These are phyloP conservation scores for Centropus unirufus DNA, from an alignment of 2,113 vertebrate genomes.

Conservation along the genomic window DNA sequence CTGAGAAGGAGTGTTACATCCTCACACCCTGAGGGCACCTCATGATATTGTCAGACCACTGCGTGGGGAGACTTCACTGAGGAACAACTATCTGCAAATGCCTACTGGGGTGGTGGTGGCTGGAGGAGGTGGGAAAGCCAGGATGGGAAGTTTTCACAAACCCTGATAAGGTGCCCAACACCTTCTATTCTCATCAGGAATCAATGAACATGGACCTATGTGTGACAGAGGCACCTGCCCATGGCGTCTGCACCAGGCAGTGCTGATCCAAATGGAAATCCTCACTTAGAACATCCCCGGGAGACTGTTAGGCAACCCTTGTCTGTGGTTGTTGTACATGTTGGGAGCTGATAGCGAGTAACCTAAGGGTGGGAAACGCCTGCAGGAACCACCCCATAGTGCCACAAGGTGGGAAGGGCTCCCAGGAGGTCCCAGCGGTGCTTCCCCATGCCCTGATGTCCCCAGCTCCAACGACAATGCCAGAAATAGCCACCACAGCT, in stretches of 20 bases:
- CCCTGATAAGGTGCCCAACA: neutral
- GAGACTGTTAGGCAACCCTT: neutral
- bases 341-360: neutral
- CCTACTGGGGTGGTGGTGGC: no score
- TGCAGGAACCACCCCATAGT: neutral
- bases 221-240: fast-evolving
- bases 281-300: neutral
- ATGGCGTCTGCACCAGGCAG: fast-evolving
- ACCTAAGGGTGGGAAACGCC: neutral
- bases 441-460: neutral
- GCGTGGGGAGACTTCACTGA: neutral
- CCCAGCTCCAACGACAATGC: fast-evolving
- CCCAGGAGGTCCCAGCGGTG: neutral
- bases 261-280: neutral
- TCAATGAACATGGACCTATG: fast-evolving
- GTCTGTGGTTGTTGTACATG: neutral
- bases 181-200: neutral
- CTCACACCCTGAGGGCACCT: neutral
- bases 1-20: neutral
- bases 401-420: neutral
- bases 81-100: fast-evolving
- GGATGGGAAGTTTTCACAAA: neutral
- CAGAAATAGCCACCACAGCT: neutral
- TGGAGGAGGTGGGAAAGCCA: neutral
- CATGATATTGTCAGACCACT: neutral